Conservation (phyloP, 2,797 vertebrate species). For the Podargus strigoides region DNA sequence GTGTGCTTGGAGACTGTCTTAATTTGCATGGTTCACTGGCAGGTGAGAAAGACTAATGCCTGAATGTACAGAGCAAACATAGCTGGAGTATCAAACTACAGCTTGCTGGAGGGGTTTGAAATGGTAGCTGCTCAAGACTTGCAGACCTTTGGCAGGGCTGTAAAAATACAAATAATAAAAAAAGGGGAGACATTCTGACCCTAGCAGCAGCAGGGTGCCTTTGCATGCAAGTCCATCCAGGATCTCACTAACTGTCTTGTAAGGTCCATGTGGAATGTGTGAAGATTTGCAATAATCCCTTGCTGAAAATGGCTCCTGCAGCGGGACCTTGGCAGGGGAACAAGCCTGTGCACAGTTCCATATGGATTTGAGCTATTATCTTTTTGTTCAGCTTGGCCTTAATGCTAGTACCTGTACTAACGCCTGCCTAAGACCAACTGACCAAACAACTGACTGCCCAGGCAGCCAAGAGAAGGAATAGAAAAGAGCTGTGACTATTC, state of each 20-base stretch:
- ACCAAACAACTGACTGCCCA: neutral
- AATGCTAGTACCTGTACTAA: neutral
- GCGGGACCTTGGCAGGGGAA: constrained; percentile 16
- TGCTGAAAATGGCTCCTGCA: neutral
- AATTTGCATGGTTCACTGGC: constrained; percentile 21
- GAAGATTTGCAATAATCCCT: constrained; percentile 28
- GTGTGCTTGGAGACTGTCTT: neutral
- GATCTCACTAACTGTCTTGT: constrained; percentile 1
- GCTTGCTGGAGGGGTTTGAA: neutral
- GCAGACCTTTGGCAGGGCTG: constrained; percentile 6
- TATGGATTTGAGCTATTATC: constrained; percentile 18
- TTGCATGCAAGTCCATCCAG: neutral
- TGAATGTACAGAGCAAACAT: neutral
- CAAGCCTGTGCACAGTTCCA: neutral
- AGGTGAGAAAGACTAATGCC: constrained; percentile 33
- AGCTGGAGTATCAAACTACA: constrained; percentile 29
- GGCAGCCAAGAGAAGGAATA: neutral
- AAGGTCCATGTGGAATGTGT: neutral
- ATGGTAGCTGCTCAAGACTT: constrained; percentile 43
- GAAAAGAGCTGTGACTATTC: neutral
- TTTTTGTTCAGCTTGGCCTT: neutral
- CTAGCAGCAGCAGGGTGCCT: neutral
- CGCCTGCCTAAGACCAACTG: neutral
- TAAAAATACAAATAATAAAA: constrained; percentile 19
- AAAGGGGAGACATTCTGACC: neutral